phyloP scores from a whole-genome alignment of 2,888 invertebrate species.

The Pammene fasciana region DNA sequence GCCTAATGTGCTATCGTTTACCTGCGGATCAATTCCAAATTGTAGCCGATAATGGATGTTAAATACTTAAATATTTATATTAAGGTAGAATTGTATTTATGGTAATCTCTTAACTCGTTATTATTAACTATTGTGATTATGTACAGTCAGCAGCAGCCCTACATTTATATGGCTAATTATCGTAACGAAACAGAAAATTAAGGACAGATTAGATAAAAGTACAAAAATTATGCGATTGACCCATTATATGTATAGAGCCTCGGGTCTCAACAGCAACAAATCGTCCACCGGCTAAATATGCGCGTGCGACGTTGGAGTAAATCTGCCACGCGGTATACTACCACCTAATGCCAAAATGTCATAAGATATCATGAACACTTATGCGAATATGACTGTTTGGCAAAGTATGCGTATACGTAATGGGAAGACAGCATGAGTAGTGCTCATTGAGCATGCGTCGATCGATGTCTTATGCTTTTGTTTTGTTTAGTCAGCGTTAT shows the following conservation, averaged over 20 bases:
- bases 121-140: too few species aligned
- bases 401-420: conserved; percentile 52
- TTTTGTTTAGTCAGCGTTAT: conserved; percentile 16
- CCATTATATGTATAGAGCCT: too few species aligned
- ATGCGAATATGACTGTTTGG: neutral
- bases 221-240: too few species aligned
- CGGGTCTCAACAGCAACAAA: conserved; percentile 15
- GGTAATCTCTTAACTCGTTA: too few species aligned
- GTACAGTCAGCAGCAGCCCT: too few species aligned
- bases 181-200: too few species aligned
- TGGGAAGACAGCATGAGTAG: conserved; percentile 57
- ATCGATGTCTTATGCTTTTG: conserved; percentile 51
- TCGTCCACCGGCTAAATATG: conserved; percentile 47
- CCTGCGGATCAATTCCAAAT: conserved; percentile 10
- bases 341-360: neutral
- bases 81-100: too few species aligned
- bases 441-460: conserved; percentile 48
- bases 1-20: conserved; percentile 32
- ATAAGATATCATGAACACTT: neutral
- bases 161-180: too few species aligned
- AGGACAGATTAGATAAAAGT: neutral
- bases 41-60: conserved; percentile 7
- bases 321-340: conserved; percentile 60
- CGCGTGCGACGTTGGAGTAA: conserved; percentile 66
- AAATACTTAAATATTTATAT: neutral